Evolutionary conservation across 1,140 invertebrate species (phyloP), one percentile per base, ranked within the genome.

Genomic region (Linepithema humile): DNA sequence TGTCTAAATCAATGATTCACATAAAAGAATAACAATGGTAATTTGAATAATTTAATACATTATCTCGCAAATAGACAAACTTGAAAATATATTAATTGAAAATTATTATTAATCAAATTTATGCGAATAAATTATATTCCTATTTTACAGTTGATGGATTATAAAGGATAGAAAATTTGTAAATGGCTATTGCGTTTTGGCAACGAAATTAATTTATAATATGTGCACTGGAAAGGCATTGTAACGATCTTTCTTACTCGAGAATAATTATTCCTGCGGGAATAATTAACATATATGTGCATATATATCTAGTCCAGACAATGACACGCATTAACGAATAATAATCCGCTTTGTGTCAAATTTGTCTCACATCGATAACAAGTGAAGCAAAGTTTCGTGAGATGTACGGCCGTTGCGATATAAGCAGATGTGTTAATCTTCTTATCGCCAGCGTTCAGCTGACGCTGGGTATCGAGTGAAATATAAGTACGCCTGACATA

Each of bases 391-490:
- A 80, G 23, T 80, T 70, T 43, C 48, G 4, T 10, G 23, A 48
- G 23, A 6, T 43, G 59, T 26, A 26, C 9, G 29, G 1, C 9
- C 23, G n/a, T 9, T n/a, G 48, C 20, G 48, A 80, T 43, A 60
- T 80, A 60, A 84, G 35, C 32, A 48, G 26, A 80, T 78, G 53
- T 67, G 83, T 80, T 84, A 84, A 84, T 84, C 83, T 70, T 80
- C 83, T 84, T 84, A 82, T 29, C 64, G 74, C 59, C 62, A 55
- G 57, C 59, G n/a, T 59, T 84, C 75, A 62, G 69, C 69, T 82
- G 55, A 82, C 55, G 78, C 53, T 26, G 15, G 7, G 9, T 74
- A 74, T 82, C 78, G 69, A 82, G 40, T 20, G 55, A 20, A 82
- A 82, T 82, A 82, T 73, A 82, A 82, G 29, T 82, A 40, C 29